phyloP scores from a whole-genome alignment of 2,113 vertebrate species.

The Ramphastos sulfuratus region DNA sequence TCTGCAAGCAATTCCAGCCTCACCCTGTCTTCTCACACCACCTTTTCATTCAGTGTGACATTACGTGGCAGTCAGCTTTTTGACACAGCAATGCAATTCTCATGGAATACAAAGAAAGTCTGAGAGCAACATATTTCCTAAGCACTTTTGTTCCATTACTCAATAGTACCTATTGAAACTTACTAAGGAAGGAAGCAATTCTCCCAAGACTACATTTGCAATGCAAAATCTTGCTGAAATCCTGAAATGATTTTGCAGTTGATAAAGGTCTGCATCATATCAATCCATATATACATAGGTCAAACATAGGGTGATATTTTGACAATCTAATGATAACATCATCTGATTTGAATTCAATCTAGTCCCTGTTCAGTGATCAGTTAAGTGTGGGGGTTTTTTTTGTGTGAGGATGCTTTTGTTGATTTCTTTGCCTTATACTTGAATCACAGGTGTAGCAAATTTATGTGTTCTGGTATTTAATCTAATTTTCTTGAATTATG shows the following conservation, averaged over 20 bases:
- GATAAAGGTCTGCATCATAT: background rate
- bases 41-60: background rate
- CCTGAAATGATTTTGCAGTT: background rate
- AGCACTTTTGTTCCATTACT: background rate
- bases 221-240: background rate
- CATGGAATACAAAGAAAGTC: background rate
- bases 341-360: background rate
- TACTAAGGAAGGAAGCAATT: conserved; percentile 6
- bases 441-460: background rate
- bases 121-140: background rate
- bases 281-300: no score
- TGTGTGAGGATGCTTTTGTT: background rate
- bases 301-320: background rate
- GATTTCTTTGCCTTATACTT: background rate
- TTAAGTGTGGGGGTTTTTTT: background rate
- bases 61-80: background rate
- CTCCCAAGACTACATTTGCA: background rate
- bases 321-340: background rate
- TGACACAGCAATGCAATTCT: background rate
- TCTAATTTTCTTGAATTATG: background rate
- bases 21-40: background rate
- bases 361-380: background rate
- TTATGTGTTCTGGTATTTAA: background rate
- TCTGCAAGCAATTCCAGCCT: background rate
- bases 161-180: background rate